Evolutionary conservation across 1,140 invertebrate genomes (phyloP).

Genomic region (Drosophila lowei): DNA sequence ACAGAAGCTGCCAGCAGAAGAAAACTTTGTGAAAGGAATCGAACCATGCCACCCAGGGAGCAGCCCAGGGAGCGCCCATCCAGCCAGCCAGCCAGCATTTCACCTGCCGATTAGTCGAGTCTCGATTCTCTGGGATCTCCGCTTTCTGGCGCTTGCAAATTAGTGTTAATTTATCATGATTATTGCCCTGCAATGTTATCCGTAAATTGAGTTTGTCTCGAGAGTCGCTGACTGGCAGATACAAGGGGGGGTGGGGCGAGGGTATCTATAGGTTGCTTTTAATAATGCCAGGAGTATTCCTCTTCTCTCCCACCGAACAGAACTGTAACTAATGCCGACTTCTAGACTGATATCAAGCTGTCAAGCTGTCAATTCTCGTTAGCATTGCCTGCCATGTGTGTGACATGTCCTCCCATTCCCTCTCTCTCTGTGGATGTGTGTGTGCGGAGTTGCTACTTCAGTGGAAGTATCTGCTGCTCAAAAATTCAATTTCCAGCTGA

Average conservation of each 20-base stretch:
- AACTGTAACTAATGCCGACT: constrained; percentile 80
- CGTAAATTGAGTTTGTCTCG: constrained; percentile 66
- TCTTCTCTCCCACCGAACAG: not conserved
- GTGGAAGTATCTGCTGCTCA: constrained; percentile 63
- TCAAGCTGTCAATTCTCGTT: constrained; percentile 79
- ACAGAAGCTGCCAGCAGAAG: not conserved
- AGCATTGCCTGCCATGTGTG: constrained; percentile 54
- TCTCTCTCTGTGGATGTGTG: not conserved
- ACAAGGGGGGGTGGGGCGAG: not conserved
- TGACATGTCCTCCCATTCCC: constrained; percentile 18
- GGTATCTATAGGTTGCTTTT: constrained; percentile 31
- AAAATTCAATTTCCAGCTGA: constrained; percentile 81
- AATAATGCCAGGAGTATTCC: constrained; percentile 50
- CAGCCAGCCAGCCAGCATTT: not conserved
- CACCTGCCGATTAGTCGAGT: constrained; percentile 13
- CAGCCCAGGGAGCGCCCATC: too few species aligned
- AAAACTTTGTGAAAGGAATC: constrained; percentile 37
- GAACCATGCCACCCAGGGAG: too few species aligned
- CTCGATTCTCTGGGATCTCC: constrained; percentile 5
- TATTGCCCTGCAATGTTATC: constrained; percentile 67
- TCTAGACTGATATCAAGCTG: constrained; percentile 77
- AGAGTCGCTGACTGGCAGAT: constrained; percentile 3
- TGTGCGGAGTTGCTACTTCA: constrained; percentile 18
- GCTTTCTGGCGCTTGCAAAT: constrained; percentile 62
- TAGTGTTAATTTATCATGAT: constrained; percentile 80